Conservation (phyloP, 2,888 invertebrate species). For the Punctoribates punctum region DNA sequence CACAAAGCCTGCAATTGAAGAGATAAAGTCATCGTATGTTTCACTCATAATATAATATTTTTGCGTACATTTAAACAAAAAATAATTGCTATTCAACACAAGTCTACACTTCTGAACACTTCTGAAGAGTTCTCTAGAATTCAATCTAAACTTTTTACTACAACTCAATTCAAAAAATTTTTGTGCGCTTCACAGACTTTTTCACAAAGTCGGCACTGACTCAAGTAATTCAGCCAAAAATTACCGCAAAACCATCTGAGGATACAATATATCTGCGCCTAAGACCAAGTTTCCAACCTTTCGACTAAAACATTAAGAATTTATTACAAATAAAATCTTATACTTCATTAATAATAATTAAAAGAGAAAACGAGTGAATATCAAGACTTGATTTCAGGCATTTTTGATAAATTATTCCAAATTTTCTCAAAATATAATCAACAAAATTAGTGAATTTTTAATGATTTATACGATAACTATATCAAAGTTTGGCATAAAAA, state of each 20-base stretch:
- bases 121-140: background rate
- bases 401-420: background rate
- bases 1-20: constrained; percentile 28
- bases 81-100: constrained; percentile 30
- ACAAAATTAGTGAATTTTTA: background rate
- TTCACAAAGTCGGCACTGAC: constrained; percentile 32
- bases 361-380: background rate
- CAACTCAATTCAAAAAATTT: constrained; percentile 37
- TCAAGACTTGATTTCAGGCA: background rate
- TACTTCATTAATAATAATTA: constrained; percentile 20
- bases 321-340: background rate
- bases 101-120: constrained; percentile 6
- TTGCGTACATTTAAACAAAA: constrained; percentile 27
- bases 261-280: background rate
- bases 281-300: too few relatives aligned
- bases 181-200: constrained; percentile 28
- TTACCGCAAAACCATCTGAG: background rate
- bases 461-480: background rate
- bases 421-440: background rate
- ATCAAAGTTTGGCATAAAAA: background rate
- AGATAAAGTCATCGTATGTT: constrained; percentile 36
- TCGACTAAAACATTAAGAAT: background rate
- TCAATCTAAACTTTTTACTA: constrained; percentile 34
- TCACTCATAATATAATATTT: constrained; percentile 28
- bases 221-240: constrained; percentile 10